A percentile compares a stretch with the other conserved stretches of the same genome.
phyloP scores from a whole-genome alignment of 1,140 invertebrate species.

The Matsumurasca onukii region DNA sequence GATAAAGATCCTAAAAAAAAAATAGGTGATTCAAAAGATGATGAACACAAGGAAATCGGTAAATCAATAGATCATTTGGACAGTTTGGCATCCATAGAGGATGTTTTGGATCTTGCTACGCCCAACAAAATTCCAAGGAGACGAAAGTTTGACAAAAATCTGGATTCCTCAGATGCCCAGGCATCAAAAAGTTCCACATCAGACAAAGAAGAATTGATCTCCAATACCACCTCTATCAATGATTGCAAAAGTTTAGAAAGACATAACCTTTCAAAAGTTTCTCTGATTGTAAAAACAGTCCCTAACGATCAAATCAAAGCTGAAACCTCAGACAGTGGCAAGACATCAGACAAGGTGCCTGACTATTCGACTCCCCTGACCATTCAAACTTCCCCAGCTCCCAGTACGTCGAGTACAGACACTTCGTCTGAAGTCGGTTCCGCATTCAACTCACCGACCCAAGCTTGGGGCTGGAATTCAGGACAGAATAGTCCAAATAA shows the following conservation, averaged over 20 bases:
- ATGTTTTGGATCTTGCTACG: constrained; percentile 29
- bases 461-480: constrained; percentile 61
- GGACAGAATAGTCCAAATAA: constrained; percentile 59
- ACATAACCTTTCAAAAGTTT: constrained; percentile 35
- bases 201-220: not conserved
- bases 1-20: constrained; percentile 27
- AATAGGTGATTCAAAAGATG: constrained; percentile 7
- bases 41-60: constrained; percentile 3
- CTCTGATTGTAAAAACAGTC: constrained; percentile 31
- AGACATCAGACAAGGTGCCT: constrained; percentile 29
- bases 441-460: constrained; percentile 68
- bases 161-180: too few species aligned
- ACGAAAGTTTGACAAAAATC: constrained; percentile 1
- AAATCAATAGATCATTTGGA: constrained; percentile 23
- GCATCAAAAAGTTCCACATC: constrained; percentile 7
- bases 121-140: constrained; percentile 33
- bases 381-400: constrained; percentile 61
- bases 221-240: not conserved
- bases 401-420: constrained; percentile 68
- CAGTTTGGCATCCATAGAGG: constrained; percentile 29
- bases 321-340: not conserved
- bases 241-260: constrained; percentile 26
- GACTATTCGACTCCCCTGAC: constrained; percentile 72
- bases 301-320: constrained; percentile 33
- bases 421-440: constrained; percentile 75